Evolutionary conservation across 1,140 invertebrate genomes (phyloP).

Genomic region (Archivesica marissinica): DNA sequence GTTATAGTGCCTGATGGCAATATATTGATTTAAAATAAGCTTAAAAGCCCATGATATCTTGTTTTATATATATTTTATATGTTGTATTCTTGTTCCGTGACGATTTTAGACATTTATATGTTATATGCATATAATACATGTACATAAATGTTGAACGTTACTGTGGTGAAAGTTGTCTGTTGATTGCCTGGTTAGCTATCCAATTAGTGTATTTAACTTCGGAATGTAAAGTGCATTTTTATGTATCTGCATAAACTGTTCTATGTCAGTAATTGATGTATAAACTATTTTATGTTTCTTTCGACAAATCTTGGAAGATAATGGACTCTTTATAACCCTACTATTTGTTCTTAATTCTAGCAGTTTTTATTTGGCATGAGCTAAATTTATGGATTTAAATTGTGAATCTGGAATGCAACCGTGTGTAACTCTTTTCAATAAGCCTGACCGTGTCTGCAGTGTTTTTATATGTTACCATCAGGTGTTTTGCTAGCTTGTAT

Average conservation of each 20-base stretch:
- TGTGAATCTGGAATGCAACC: too few relatives aligned
- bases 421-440: too few relatives aligned
- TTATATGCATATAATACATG: too few relatives aligned
- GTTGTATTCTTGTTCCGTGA: too few relatives aligned
- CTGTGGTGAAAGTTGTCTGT: conserved; percentile 3
- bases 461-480: too few relatives aligned
- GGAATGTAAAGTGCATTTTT: conserved; percentile 26
- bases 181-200: conserved; percentile 11
- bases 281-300: background rate
- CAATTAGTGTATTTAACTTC: conserved; percentile 7
- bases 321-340: background rate
- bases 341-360: background rate
- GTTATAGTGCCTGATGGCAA: too few relatives aligned
- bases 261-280: background rate
- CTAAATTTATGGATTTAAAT: background rate
- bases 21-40: too few relatives aligned
- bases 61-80: too few relatives aligned
- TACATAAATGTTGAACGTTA: conserved; percentile 19
- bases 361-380: conserved; percentile 11
- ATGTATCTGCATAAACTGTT: conserved; percentile 26
- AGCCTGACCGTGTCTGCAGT: too few relatives aligned
- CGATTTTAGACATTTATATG: too few relatives aligned
- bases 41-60: too few relatives aligned
- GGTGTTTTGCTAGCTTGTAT: background rate
- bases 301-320: background rate